Base-by-base conservation (phyloP, 1,140 invertebrate genomes). In the Drosophila simulans region DNA sequence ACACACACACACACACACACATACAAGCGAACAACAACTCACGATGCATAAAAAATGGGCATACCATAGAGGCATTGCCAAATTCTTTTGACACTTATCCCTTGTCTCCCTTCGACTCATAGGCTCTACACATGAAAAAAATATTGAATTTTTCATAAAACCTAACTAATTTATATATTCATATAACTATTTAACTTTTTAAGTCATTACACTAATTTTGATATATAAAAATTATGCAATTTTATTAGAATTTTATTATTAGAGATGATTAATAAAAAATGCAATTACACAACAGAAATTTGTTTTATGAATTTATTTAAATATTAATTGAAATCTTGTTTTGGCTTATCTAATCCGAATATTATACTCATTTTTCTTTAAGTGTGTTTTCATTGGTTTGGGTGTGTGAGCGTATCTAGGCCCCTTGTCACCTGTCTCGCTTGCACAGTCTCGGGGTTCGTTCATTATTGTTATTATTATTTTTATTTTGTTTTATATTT, bases 41-140 rank as follows among this genome's bases (percentile, higher is more conserved):
- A 70, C 59, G 83, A 86, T 86, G 78, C 83, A 89, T 88, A 88
- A 88, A 82, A 79, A 88, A 86, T 78, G 60, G 55, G 25, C 40
- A 59, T 35, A 40, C 35, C 40, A 59, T 53, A 20, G 59, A 40
- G 60, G 49, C 85, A 84, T 84, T 84, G 85, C 82, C 80, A 89
- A 89, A 89, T 90, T 90, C 77, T 84, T 89, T 84, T 89, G 84
- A 89, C 84, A 89, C 84, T 89, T 89, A 89, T 89, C 77, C 85
- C 80, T 80, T 78, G 79, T 76, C 71, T 51, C 45, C 52, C 27
- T 22, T 17, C 7, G 5, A 5, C 20, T 34, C 31, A 8, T 0
- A 10, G 8, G 7, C 7, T 10, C 7, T 10, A 48, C 66, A 70
- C 42, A 27, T 11, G 1, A 40, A 69, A 37, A 4, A 63, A 34